A percentile compares a stretch with the other conserved stretches of the same genome.
phyloP scores from a whole-genome alignment of 2,888 invertebrate genomes.

The Drosophila paranaensis region DNA sequence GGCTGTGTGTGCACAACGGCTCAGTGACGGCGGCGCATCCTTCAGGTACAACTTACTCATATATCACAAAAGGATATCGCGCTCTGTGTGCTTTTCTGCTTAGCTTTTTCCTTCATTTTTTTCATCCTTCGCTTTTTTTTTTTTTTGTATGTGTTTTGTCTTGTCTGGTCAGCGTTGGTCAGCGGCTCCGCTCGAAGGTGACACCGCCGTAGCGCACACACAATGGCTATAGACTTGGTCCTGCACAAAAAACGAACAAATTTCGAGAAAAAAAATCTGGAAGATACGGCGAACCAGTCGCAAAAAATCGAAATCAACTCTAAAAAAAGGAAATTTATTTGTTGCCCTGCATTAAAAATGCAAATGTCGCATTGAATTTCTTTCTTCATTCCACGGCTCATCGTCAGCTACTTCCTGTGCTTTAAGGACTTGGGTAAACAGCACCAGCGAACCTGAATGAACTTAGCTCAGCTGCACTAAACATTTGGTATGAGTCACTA shows the following conservation, averaged over 20 bases:
- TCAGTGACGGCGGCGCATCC: constrained; percentile 76
- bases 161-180: constrained; percentile 57
- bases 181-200: constrained; percentile 72
- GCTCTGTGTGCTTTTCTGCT: constrained; percentile 77
- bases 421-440: constrained; percentile 81
- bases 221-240: constrained; percentile 53
- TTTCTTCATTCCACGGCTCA: constrained; percentile 16
- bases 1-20: constrained; percentile 81
- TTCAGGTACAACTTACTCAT: constrained; percentile 83
- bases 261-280: constrained; percentile 45
- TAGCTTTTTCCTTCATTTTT: constrained; percentile 57
- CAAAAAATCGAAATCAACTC: constrained; percentile 67
- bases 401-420: constrained; percentile 54
- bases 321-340: constrained; percentile 62
- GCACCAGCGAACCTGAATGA: constrained; percentile 48
- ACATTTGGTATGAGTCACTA: background rate
- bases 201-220: constrained; percentile 80
- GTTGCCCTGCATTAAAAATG: constrained; percentile 82
- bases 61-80: constrained; percentile 82
- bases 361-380: constrained; percentile 80
- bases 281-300: constrained; percentile 59
- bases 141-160: constrained; percentile 38
- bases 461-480: constrained; percentile 27
- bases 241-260: constrained; percentile 39
- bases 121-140: constrained; percentile 26